phyloP scores from a whole-genome alignment of 2,888 invertebrate species.

The Cheilosia vernalis region DNA sequence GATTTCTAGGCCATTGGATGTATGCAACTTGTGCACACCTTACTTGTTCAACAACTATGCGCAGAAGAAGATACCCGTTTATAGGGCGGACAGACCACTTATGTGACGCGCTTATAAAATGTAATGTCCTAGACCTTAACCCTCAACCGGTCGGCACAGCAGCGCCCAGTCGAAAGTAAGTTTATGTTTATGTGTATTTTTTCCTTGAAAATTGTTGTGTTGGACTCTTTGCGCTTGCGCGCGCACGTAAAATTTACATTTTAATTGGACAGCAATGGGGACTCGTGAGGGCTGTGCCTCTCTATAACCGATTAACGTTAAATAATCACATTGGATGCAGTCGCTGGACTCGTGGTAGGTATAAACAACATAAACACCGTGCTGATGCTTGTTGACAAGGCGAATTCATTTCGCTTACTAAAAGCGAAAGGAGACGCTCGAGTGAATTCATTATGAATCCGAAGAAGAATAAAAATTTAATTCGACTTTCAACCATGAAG shows the following conservation, averaged over 20 bases:
- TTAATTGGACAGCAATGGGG: constrained; percentile 51
- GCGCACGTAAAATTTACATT: constrained; percentile 61
- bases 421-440: constrained; percentile 45
- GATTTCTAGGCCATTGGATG: constrained; percentile 58
- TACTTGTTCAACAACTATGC: constrained; percentile 5
- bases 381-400: constrained; percentile 65
- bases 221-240: constrained; percentile 31
- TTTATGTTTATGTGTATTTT: constrained; percentile 49
- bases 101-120: constrained; percentile 41
- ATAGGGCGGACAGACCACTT: constrained; percentile 51
- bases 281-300: constrained; percentile 2
- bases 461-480: not conserved
- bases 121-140: constrained; percentile 18
- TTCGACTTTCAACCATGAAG: not conserved
- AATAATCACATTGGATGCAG: constrained; percentile 40
- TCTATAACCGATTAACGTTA: constrained; percentile 46
- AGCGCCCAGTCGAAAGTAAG: constrained; percentile 27
- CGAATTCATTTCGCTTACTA: constrained; percentile 64
- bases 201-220: constrained; percentile 26
- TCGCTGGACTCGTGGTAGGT: constrained; percentile 25
- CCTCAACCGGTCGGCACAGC: constrained; percentile 10
- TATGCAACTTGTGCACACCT: constrained; percentile 18
- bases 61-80: constrained; percentile 18
- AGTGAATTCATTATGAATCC: not conserved
- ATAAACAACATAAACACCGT: constrained; percentile 44